phyloP scores from a whole-genome alignment of 1,140 invertebrate species.

The Pseudomyrmex gracilis region DNA sequence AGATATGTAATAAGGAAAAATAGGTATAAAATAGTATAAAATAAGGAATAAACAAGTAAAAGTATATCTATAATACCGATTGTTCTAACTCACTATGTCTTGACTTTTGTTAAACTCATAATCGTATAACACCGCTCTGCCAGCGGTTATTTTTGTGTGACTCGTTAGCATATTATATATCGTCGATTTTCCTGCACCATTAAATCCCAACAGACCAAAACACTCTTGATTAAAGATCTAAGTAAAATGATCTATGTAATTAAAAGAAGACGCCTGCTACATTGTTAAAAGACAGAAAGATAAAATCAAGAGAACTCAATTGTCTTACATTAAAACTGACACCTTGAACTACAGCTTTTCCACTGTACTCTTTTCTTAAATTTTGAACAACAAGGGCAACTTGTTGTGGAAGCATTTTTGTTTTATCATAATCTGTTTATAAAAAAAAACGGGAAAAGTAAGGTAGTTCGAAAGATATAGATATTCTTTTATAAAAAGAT shows the following conservation, averaged over 20 bases:
- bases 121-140: conserved; percentile 75
- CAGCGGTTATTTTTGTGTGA: conserved; percentile 87
- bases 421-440: conserved; percentile 53
- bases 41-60: background rate
- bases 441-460: background rate
- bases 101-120: conserved; percentile 53
- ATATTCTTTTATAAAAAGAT: background rate
- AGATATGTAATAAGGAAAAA: no score
- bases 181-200: conserved; percentile 92
- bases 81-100: conserved; percentile 44
- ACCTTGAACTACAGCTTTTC: conserved; percentile 38
- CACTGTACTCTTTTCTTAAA: conserved; percentile 54
- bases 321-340: conserved; percentile 65
- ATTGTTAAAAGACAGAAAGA: background rate
- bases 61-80: background rate
- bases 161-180: conserved; percentile 96
- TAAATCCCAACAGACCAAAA: conserved; percentile 94
- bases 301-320: background rate
- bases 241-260: background rate
- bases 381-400: conserved; percentile 60
- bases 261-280: background rate
- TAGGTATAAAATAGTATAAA: background rate
- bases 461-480: background rate
- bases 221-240: conserved; percentile 90
- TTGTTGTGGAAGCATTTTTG: conserved; percentile 29